These are phyloP conservation scores for Prosapia bicincta DNA, from an alignment of 2,888 invertebrate species.

Conservation along the genomic window DNA sequence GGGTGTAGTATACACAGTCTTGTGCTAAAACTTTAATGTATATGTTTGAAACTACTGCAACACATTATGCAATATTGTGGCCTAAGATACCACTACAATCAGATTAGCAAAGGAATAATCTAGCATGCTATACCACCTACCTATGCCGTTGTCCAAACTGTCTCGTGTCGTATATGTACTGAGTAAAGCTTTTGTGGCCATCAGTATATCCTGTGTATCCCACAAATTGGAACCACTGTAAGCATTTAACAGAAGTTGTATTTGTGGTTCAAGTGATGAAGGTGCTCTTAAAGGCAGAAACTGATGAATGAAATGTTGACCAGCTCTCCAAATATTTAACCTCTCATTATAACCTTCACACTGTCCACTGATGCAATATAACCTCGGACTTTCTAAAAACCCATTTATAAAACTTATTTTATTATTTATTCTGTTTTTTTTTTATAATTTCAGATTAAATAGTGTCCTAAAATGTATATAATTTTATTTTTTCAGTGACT, in stretches of 20 bases:
- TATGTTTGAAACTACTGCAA: too few relatives aligned
- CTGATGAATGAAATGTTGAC: conserved; percentile 32
- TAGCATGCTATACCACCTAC: too few relatives aligned
- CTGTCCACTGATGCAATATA: conserved; percentile 23
- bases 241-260: conserved; percentile 27
- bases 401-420: too few relatives aligned
- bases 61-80: too few relatives aligned
- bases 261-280: conserved; percentile 30
- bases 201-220: conserved; percentile 29
- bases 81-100: too few relatives aligned
- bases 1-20: too few relatives aligned
- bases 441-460: too few relatives aligned
- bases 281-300: conserved; percentile 32
- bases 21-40: too few relatives aligned
- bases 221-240: conserved; percentile 25
- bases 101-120: too few relatives aligned
- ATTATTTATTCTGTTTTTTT: too few relatives aligned
- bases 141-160: neutral
- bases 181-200: conserved; percentile 26
- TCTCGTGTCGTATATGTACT: conserved; percentile 6
- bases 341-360: conserved; percentile 34
- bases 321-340: conserved; percentile 31
- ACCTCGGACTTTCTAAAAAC: neutral
- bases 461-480: too few relatives aligned
- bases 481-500: too few relatives aligned